Evolutionary conservation across 2,113 vertebrate genomes (phyloP).

Genomic region (Xenotilapia caudafasciata): DNA sequence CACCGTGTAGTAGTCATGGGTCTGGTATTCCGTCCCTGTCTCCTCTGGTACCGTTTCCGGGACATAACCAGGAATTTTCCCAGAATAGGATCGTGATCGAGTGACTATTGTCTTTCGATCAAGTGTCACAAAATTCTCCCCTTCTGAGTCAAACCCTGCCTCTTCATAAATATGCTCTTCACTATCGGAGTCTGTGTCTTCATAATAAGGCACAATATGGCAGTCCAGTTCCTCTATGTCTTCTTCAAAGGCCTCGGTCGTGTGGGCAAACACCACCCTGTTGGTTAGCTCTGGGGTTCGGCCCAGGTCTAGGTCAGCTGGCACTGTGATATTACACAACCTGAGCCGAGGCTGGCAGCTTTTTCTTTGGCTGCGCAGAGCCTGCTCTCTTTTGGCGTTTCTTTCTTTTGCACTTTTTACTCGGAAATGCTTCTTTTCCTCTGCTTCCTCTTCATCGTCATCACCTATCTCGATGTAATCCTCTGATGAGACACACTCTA

Average conservation of each 20-base stretch:
- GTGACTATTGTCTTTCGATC: slow-evolving; percentile 81
- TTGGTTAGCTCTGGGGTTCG: slow-evolving; percentile 73
- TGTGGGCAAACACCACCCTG: slow-evolving; percentile 74
- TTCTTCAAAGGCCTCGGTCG: slow-evolving; percentile 76
- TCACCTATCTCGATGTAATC: slow-evolving; percentile 78
- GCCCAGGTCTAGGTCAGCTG: slow-evolving; percentile 64
- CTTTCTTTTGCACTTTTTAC: slow-evolving; percentile 63
- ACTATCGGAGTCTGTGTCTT: slow-evolving; percentile 72
- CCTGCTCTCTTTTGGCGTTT: slow-evolving; percentile 59
- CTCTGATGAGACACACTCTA: slow-evolving; percentile 70
- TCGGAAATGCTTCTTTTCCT: slow-evolving; percentile 61
- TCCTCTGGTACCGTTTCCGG: slow-evolving; percentile 96
- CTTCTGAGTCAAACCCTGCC: slow-evolving; percentile 72
- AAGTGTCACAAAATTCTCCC: slow-evolving; percentile 73
- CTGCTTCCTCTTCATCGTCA: slow-evolving; percentile 64
- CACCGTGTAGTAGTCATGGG: slow-evolving; percentile 69
- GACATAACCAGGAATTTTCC: slow-evolving; percentile 86
- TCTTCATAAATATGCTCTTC: slow-evolving; percentile 77
- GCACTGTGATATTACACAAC: slow-evolving; percentile 76
- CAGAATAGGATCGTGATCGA: slow-evolving; percentile 87
- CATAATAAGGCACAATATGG: slow-evolving; percentile 76
- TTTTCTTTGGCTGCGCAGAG: slow-evolving; percentile 46
- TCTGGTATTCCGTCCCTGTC: slow-evolving; percentile 76
- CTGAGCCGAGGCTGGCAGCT: slow-evolving; percentile 76
- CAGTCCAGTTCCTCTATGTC: slow-evolving; percentile 78